Evolutionary conservation across 2,888 invertebrate species (phyloP).

Genomic region (Watsonalla binaria): DNA sequence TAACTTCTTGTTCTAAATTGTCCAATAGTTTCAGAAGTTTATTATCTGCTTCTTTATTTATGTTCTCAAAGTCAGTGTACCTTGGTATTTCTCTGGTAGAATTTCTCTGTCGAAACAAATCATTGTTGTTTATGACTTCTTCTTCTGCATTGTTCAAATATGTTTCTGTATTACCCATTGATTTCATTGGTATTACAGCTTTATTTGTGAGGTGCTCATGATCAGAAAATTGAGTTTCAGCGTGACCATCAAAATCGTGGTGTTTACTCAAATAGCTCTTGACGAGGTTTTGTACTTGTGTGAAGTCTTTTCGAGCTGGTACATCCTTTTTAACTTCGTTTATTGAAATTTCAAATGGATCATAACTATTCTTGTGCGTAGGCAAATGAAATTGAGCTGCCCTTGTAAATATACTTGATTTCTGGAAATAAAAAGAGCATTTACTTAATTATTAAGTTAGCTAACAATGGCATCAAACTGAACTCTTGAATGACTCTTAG

Average conservation of each 20-base stretch:
- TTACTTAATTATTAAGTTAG: not conserved
- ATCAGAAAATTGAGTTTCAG: slow-evolving; percentile 2
- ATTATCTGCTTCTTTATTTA: slow-evolving; percentile 35
- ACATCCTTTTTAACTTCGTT: slow-evolving; percentile 32
- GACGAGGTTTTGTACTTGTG: slow-evolving; percentile 36
- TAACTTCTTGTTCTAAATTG: slow-evolving; percentile 51
- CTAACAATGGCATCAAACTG: not conserved
- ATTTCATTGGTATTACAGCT: not conserved
- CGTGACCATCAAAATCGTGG: slow-evolving; percentile 1
- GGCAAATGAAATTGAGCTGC: slow-evolving; percentile 29
- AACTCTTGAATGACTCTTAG: too few species aligned
- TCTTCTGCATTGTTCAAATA: slow-evolving; percentile 27
- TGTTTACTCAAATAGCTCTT: slow-evolving; percentile 34
- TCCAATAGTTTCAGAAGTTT: slow-evolving; percentile 47
- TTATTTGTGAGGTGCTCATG: not conserved
- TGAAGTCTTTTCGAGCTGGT: slow-evolving; percentile 44
- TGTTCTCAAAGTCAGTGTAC: slow-evolving; percentile 9
- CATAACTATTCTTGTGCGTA: slow-evolving; percentile 6
- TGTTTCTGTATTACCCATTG: slow-evolving; percentile 15
- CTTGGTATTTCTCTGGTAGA: slow-evolving; percentile 2
- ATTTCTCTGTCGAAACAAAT: slow-evolving; percentile 16
- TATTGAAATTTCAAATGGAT: not conserved
- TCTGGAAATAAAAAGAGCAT: slow-evolving; percentile 28
- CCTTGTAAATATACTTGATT: slow-evolving; percentile 34
- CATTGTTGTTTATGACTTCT: slow-evolving; percentile 24